phyloP scores from a whole-genome alignment of 2,888 invertebrate species.

The Catonia carolina region DNA sequence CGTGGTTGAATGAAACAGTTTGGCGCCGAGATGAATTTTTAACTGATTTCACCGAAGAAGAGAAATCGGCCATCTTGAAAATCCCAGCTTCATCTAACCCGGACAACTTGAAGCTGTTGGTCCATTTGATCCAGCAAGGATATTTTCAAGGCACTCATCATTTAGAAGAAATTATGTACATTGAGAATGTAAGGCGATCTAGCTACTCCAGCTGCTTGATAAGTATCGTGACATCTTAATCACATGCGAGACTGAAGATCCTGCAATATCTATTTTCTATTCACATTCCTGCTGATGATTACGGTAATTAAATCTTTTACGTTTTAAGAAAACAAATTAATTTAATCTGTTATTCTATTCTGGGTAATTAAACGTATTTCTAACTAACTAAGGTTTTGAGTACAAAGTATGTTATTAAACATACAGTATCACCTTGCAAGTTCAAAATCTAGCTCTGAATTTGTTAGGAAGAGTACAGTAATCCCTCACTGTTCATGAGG shows the following conservation, averaged over 20 bases:
- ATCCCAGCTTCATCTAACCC: slow-evolving; percentile 68
- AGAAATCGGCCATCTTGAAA: slow-evolving; percentile 56
- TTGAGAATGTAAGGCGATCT: slow-evolving; percentile 88
- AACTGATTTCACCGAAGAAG: slow-evolving; percentile 54
- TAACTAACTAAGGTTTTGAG: too few relatives aligned
- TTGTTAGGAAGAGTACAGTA: too few relatives aligned
- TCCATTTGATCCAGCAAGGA: slow-evolving; percentile 46
- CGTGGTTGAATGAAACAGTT: slow-evolving; percentile 6
- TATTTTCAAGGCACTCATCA: slow-evolving; percentile 92
- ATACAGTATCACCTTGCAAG: too few relatives aligned
- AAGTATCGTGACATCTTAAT: slow-evolving; percentile 90
- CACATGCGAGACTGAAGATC: slow-evolving; percentile 88
- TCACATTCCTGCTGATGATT: slow-evolving; percentile 41
- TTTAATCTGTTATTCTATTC: too few relatives aligned
- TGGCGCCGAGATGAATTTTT: slow-evolving; percentile 49
- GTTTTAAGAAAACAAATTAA: too few relatives aligned
- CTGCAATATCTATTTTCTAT: slow-evolving; percentile 58
- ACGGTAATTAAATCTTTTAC: too few relatives aligned
- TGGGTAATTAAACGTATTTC: too few relatives aligned
- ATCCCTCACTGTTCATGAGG: too few relatives aligned
- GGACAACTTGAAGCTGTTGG: slow-evolving; percentile 59
- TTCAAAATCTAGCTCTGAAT: too few relatives aligned
- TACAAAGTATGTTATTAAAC: too few relatives aligned
- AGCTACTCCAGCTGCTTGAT: slow-evolving; percentile 83
- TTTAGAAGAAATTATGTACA: slow-evolving; percentile 95